Conservation (phyloP, 1,140 invertebrate species). For the Heliconius hewitsoni region DNA sequence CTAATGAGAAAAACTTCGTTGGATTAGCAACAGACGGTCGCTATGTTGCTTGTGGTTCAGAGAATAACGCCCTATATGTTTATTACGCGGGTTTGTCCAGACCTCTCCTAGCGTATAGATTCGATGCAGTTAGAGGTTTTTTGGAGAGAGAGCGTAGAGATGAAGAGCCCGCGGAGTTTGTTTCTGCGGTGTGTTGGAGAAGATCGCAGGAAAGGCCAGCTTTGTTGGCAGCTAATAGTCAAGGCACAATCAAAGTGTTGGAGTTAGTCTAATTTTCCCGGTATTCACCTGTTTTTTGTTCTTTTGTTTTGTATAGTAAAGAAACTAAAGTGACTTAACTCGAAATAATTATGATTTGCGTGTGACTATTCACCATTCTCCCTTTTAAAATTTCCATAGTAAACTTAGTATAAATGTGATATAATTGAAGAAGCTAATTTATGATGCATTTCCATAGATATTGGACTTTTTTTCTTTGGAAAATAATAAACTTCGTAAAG, state of each 20-base stretch:
- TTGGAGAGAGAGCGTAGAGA: slow-evolving; percentile 88
- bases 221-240: slow-evolving; percentile 96
- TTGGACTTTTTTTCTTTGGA: neutral
- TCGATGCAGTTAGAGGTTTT: slow-evolving; percentile 91
- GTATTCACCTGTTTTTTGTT: neutral
- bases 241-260: slow-evolving; percentile 95
- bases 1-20: slow-evolving; percentile 98
- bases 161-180: slow-evolving; percentile 95
- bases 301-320: neutral
- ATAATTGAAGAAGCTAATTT: neutral
- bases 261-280: slow-evolving; percentile 82
- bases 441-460: neutral
- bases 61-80: slow-evolving; percentile 96
- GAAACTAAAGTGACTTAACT: neutral
- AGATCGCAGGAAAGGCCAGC: slow-evolving; percentile 86
- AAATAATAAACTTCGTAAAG: neutral
- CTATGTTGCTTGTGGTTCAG: slow-evolving; percentile 97
- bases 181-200: slow-evolving; percentile 97
- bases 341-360: neutral
- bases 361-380: neutral
- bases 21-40: slow-evolving; percentile 97
- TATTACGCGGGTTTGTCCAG: slow-evolving; percentile 96
- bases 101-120: slow-evolving; percentile 93
- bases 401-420: neutral
- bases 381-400: neutral